Conservation (phyloP, 2,888 invertebrate genomes). For the Cantharis rustica region DNA sequence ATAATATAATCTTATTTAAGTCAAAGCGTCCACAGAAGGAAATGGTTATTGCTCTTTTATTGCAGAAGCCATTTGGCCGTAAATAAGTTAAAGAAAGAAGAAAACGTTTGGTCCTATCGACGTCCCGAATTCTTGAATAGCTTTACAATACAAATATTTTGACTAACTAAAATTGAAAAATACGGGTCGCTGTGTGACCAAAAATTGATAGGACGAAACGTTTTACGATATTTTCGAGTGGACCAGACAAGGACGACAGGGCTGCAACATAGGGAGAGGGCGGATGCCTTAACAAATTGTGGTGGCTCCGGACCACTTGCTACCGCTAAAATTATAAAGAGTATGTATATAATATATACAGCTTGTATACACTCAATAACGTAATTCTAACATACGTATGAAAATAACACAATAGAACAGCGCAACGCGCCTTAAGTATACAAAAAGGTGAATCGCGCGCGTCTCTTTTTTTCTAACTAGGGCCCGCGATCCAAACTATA, state of each 20-base stretch:
- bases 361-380: slow-evolving; percentile 57
- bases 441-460: slow-evolving; percentile 46
- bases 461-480: slow-evolving; percentile 30
- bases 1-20: slow-evolving; percentile 56
- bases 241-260: slow-evolving; percentile 47
- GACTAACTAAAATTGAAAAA: not conserved
- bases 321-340: slow-evolving; percentile 54
- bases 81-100: slow-evolving; percentile 62
- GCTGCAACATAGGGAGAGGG: slow-evolving; percentile 55
- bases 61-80: slow-evolving; percentile 64
- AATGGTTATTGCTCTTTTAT: slow-evolving; percentile 63
- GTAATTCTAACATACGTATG: slow-evolving; percentile 53
- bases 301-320: slow-evolving; percentile 55
- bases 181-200: not conserved
- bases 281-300: slow-evolving; percentile 53
- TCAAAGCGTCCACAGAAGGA: slow-evolving; percentile 61
- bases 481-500: slow-evolving; percentile 38
- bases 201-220: not conserved
- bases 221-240: slow-evolving; percentile 40
- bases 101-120: slow-evolving; percentile 7
- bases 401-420: slow-evolving; percentile 51
- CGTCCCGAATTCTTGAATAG: slow-evolving; percentile 1
- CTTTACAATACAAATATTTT: not conserved
- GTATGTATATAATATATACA: slow-evolving; percentile 56
- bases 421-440: slow-evolving; percentile 51